Evolutionary conservation across 2,888 invertebrate species (phyloP).

Genomic region (Cryptus armator): DNA sequence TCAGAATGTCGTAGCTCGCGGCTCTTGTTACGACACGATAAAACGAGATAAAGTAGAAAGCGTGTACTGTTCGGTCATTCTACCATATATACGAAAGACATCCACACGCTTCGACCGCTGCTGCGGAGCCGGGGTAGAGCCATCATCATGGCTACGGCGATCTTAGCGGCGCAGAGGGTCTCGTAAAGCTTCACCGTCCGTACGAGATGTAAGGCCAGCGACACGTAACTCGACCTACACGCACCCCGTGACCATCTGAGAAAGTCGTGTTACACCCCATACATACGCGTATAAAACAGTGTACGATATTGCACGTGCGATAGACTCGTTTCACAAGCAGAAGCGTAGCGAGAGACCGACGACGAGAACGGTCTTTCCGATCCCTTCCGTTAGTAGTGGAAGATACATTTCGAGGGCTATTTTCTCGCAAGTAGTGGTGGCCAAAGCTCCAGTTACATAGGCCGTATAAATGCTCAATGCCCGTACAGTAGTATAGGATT

Average conservation of each 20-base stretch:
- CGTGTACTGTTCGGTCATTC: constrained; percentile 71
- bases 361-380: constrained; percentile 7
- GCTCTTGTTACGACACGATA: constrained; percentile 79
- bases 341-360: not conserved
- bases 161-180: constrained; percentile 56
- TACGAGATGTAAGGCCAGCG: constrained; percentile 75
- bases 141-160: constrained; percentile 37
- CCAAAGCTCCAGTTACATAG: not conserved
- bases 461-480: not conserved
- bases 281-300: constrained; percentile 2
- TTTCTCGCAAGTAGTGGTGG: constrained; percentile 11
- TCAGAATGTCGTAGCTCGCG: constrained; percentile 76
- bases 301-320: constrained; percentile 30
- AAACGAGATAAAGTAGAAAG: constrained; percentile 69
- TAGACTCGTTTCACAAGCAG: constrained; percentile 15
- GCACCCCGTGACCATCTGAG: constrained; percentile 39
- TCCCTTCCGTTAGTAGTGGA: constrained; percentile 7
- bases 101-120: constrained; percentile 8
- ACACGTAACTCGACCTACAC: constrained; percentile 61
- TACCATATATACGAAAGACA: constrained; percentile 39
- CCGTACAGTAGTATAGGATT: constrained; percentile 56
- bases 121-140: not conserved
- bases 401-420: not conserved
- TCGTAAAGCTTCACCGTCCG: constrained; percentile 81
- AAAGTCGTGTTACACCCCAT: constrained; percentile 25